Base-by-base conservation (phyloP, 2,797 vertebrate species). In the Crenuchus spilurus region DNA sequence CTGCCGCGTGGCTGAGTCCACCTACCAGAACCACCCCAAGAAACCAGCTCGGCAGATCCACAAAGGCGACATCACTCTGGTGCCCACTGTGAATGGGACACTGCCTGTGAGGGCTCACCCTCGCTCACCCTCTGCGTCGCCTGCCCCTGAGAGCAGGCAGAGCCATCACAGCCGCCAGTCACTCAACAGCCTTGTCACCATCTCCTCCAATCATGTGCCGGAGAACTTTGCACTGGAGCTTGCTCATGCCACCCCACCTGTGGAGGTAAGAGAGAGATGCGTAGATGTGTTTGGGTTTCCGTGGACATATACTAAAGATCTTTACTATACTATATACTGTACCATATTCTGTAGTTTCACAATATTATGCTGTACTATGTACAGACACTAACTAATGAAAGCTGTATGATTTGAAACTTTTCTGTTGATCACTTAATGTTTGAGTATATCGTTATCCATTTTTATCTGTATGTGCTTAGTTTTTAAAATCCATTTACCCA, bases 111-210 rank as follows among this genome's bases (percentile, higher is more conserved):
- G 95, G 31, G 94, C 96, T 22, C 96, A 98, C 83, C 95, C 96
- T 24, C 92, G 91, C 70, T 95, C 97, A 1, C 96, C 97, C 0
- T 94, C 96, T 0, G 93, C 96, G 0, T 99, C 97, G 1, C 97
- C 97, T 0, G 91, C 94, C 20, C 90, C 97, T 51, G 97, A 97
- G 58, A 96, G 95, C 87, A 87, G 95, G 26, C 95, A 97, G 89
- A 98, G 95, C 87, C 96, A 98, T 58, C 95, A 98, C 74, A 99
- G 97, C 82, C 95, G 95, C 76, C 97, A 99, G 64, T 99, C 97
- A 0, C 94, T 99, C 74, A 99, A 98, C 91, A 99, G 97, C 86
- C 90, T 99, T 79, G 96, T 98, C 80, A 99, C 97, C 70, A 98
- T 98, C 84, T 99, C 97, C 52, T 99, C 97, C 28, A 99, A 97